Evolutionary conservation across 37 sponge, comb jelly and placozoan genomes (phyloP).

Genomic region (Hormiphora californensis): DNA sequence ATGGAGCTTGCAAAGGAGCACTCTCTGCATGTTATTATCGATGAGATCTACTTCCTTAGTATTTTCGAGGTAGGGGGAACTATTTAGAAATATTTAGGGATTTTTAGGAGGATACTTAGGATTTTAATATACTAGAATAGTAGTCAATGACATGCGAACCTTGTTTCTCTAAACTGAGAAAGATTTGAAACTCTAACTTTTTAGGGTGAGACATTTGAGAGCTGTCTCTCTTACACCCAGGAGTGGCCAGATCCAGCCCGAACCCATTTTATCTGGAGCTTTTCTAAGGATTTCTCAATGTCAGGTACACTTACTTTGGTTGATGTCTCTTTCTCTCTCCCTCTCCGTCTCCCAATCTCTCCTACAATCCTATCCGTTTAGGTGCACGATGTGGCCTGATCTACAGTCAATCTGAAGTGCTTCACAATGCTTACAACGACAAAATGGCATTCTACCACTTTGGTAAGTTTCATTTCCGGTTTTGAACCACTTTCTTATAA

Average conservation of each 20-base stretch:
- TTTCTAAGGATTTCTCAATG: slow-evolving; percentile 48
- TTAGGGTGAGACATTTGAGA: neutral
- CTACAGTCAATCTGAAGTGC: neutral
- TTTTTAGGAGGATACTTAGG: too few species aligned
- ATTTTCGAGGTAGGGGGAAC: slow-evolving; percentile 30
- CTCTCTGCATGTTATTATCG: neutral
- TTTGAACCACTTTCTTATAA: too few species aligned
- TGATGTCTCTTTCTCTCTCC: neutral
- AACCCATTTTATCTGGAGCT: slow-evolving; percentile 34
- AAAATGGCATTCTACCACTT: slow-evolving; percentile 16
- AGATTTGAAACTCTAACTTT: too few species aligned
- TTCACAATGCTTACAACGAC: neutral
- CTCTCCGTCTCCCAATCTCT: neutral
- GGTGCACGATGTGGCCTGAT: neutral
- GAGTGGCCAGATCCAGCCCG: slow-evolving; percentile 41
- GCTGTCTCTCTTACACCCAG: neutral
- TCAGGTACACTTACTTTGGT: neutral
- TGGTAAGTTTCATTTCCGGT: too few species aligned
- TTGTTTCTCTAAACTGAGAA: too few species aligned
- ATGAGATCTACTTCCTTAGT: slow-evolving; percentile 44
- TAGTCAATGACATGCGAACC: too few species aligned
- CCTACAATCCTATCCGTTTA: neutral
- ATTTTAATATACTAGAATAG: too few species aligned
- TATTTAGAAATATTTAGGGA: too few species aligned
- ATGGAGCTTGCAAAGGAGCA: neutral